Base-by-base conservation (phyloP, 2,888 invertebrate species). In the Aphodius sticticus region DNA sequence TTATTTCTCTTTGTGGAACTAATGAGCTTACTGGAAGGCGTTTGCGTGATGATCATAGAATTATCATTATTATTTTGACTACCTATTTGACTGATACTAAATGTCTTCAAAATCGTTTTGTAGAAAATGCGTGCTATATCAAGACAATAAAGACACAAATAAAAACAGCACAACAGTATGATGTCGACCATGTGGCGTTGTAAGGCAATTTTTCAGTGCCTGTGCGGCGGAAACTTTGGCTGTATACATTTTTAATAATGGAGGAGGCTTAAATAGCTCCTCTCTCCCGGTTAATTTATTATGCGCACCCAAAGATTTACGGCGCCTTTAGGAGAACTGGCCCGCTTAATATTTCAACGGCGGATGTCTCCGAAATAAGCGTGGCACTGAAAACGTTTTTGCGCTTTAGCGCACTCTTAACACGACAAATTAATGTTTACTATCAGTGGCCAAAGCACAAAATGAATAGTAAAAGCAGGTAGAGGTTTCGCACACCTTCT, bases 301-400 rank as follows among this genome's bases (percentile, higher is more conserved):
- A 74, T 74, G 74, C 74, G 15, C 74, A 35, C 74, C 36, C n/a
- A 12, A 37, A 74, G 74, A 74, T 74, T 74, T 74, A 74, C 37
- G 74, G 37, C 15, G 74, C 74, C 37, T 74, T 74, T 74, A 74
- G 74, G 35, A 74, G 36, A 74, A 74, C 74, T 74, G 37, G 36
- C n/a, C n/a, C 37, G 37, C 16, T 74, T n/a, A 74, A 74, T 74
- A 74, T 74, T 74, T 74, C 35, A 74, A 35, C 74, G 37, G 5
- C 26, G 37, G n/a, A 74, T 35, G 74, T 74, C 37, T 35, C 74
- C 74, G 36, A 53, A 53, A 53, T 53, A 53, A 53, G 53, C 4
- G 53, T 53, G 53, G 53, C 53, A 53, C 53, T 53, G 53, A 53
- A 53, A 53, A 53, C 53, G 12, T 53, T 53, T 53, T 53, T 53